These are phyloP conservation scores for Scartelaos histophorus DNA, from an alignment of 2,113 vertebrate species.

Conservation along the genomic window DNA sequence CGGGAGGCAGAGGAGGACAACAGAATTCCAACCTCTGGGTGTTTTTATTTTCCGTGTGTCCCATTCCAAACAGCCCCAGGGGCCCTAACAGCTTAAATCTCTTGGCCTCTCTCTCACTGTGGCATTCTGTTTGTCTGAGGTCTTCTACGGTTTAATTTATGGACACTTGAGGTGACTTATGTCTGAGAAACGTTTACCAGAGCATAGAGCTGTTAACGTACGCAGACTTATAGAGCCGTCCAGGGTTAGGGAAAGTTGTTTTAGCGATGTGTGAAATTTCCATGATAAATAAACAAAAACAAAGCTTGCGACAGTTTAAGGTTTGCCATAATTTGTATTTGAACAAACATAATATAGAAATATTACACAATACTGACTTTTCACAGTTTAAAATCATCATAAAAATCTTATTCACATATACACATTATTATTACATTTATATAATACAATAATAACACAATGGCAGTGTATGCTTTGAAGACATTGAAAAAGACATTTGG, in stretches of 20 bases:
- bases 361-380: constrained; percentile 57
- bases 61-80: constrained; percentile 29
- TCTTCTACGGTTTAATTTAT: constrained; percentile 55
- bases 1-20: constrained; percentile 59
- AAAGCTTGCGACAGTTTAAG: background rate
- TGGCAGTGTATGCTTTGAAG: constrained; percentile 58
- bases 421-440: constrained; percentile 57
- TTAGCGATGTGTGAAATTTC: background rate
- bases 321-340: constrained; percentile 48
- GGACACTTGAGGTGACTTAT: constrained; percentile 57
- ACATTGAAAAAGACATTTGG: constrained; percentile 66
- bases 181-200: constrained; percentile 51
- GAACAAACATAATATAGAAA: constrained; percentile 62
- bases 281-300: background rate
- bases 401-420: constrained; percentile 75
- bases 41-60: constrained; percentile 43
- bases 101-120: constrained; percentile 29
- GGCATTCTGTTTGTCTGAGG: constrained; percentile 43
- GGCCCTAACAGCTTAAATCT: constrained; percentile 60
- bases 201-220: constrained; percentile 25
- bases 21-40: constrained; percentile 61
- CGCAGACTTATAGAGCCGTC: constrained; percentile 9
- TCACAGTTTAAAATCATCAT: constrained; percentile 46
- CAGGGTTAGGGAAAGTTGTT: constrained; percentile 6
- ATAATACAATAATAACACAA: constrained; percentile 45